Evolutionary conservation across 2,888 invertebrate genomes (phyloP).

Genomic region (Polymixis flavicincta): DNA sequence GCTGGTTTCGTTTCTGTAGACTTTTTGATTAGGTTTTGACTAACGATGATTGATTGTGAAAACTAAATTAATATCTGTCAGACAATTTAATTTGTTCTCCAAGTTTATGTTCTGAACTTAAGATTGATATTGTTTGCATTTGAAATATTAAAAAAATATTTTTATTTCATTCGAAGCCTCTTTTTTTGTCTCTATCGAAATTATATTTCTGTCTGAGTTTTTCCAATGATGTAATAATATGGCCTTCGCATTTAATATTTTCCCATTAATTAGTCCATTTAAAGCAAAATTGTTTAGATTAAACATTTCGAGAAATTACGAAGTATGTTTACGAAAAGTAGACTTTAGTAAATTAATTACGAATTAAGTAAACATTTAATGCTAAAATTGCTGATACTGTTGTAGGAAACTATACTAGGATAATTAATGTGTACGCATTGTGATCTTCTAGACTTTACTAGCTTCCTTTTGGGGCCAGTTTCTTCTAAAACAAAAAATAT

Average conservation of each 20-base stretch:
- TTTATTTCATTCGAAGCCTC: neutral
- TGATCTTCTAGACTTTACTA: slow-evolving; percentile 85
- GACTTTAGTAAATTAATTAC: slow-evolving; percentile 22
- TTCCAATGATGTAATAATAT: neutral
- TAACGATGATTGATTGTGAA: slow-evolving; percentile 38
- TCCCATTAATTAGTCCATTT: neutral
- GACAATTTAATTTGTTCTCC: slow-evolving; percentile 8
- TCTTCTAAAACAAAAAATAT: slow-evolving; percentile 36
- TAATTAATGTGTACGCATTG: slow-evolving; percentile 79
- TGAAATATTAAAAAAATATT: neutral
- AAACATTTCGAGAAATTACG: slow-evolving; percentile 16
- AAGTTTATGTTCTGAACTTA: slow-evolving; percentile 4
- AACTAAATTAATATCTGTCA: slow-evolving; percentile 16
- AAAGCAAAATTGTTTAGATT: neutral
- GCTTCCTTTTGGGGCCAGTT: slow-evolving; percentile 73
- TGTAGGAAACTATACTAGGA: slow-evolving; percentile 36
- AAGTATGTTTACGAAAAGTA: slow-evolving; percentile 45
- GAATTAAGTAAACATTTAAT: slow-evolving; percentile 38
- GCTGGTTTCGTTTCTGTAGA: slow-evolving; percentile 31
- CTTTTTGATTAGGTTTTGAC: slow-evolving; percentile 28
- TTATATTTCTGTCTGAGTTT: neutral
- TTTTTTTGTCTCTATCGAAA: too few relatives aligned
- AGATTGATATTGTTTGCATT: slow-evolving; percentile 20
- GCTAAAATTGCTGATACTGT: slow-evolving; percentile 40
- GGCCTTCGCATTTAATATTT: neutral